Evolutionary conservation across 2,797 vertebrate species (phyloP).

Genomic region (Arnoldichthys spilopterus): DNA sequence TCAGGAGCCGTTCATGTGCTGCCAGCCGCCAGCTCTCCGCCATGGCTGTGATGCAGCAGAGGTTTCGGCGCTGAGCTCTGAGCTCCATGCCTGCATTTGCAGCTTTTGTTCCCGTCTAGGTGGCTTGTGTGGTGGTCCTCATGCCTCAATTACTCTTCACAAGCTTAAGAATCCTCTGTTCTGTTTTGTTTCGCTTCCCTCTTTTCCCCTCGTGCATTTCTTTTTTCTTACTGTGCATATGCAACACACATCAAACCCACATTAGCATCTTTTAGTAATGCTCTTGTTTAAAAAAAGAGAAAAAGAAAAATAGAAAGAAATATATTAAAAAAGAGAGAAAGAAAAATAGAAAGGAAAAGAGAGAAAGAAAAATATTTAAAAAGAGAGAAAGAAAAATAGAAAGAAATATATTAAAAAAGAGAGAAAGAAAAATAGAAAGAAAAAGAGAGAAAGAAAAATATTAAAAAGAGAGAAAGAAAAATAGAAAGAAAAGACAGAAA

Average conservation of each 20-base stretch:
- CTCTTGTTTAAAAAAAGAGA: too few species aligned
- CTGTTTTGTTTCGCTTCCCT: background rate
- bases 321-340: too few species aligned
- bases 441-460: too few species aligned
- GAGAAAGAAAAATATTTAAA: too few species aligned
- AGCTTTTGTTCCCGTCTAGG: slow-evolving; percentile 86
- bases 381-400: too few species aligned
- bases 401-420: too few species aligned
- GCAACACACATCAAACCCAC: background rate
- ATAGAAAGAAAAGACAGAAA: too few species aligned
- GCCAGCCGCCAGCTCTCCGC: slow-evolving; percentile 60
- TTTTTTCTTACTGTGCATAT: background rate
- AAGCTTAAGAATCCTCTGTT: background rate
- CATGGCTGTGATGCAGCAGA: slow-evolving; percentile 79
- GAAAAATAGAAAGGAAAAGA: too few species aligned
- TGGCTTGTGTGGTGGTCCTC: slow-evolving; percentile 80
- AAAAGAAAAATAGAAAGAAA: background rate
- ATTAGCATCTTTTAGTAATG: background rate
- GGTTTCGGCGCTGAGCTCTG: slow-evolving; percentile 83
- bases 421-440: too few species aligned
- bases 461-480: too few species aligned
- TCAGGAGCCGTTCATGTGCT: background rate
- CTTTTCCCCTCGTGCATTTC: background rate
- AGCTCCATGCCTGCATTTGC: slow-evolving; percentile 85
- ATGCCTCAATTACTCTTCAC: slow-evolving; percentile 15